Evolutionary conservation across 1,140 invertebrate species (phyloP).

Genomic region (Amyelois transitella): DNA sequence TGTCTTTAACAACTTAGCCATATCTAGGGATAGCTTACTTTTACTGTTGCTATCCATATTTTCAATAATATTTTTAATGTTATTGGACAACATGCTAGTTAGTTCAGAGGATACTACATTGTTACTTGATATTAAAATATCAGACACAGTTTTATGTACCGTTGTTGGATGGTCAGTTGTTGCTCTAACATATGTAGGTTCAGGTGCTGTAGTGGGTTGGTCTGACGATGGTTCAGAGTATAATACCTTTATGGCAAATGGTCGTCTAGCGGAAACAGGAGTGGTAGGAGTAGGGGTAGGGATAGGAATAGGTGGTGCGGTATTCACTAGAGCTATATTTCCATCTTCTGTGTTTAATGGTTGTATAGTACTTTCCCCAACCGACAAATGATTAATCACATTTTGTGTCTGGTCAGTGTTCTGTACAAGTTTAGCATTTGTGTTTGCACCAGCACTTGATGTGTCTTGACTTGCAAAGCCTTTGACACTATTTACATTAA

Average conservation of each 20-base stretch:
- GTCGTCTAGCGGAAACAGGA: slow-evolving; percentile 62
- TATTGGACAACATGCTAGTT: slow-evolving; percentile 71
- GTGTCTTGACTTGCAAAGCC: slow-evolving; percentile 50
- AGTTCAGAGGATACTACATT: slow-evolving; percentile 65
- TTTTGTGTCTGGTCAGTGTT: slow-evolving; percentile 58
- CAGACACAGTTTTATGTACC: slow-evolving; percentile 70
- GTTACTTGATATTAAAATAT: slow-evolving; percentile 66
- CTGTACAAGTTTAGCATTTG: slow-evolving; percentile 71
- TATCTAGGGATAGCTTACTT: slow-evolving; percentile 58
- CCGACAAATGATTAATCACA: slow-evolving; percentile 65
- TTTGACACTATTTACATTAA: slow-evolving; percentile 65
- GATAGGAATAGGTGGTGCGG: slow-evolving; percentile 29
- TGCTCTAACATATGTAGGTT: slow-evolving; percentile 40
- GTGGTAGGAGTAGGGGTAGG: slow-evolving; percentile 47
- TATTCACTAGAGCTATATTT: slow-evolving; percentile 43
- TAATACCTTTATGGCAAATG: slow-evolving; percentile 68
- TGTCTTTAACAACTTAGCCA: slow-evolving; percentile 57
- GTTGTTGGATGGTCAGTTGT: slow-evolving; percentile 60
- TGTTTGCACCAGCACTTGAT: slow-evolving; percentile 53
- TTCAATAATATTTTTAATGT: slow-evolving; percentile 61
- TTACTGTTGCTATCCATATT: slow-evolving; percentile 62
- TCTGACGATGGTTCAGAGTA: slow-evolving; percentile 61
- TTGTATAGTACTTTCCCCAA: slow-evolving; percentile 54
- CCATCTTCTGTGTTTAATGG: slow-evolving; percentile 47
- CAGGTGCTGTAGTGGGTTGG: slow-evolving; percentile 51